Evolutionary conservation across 2,797 vertebrate genomes (phyloP).

Genomic region (Cichlasoma orientale): DNA sequence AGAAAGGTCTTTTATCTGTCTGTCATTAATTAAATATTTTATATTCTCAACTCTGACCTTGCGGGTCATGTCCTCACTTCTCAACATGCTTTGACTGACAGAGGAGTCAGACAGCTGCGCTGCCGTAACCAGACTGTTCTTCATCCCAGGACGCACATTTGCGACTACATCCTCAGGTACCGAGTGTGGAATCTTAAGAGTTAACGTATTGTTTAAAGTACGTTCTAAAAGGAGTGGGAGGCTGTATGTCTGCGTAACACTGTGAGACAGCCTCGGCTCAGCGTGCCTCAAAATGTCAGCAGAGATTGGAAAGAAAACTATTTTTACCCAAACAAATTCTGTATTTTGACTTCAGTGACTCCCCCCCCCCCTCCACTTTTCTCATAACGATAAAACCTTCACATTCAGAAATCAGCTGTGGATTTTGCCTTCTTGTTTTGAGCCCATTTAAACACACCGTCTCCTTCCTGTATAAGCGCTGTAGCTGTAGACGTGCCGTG

Average conservation of each 20-base stretch:
- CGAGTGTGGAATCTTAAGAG: background rate
- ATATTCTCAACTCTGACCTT: background rate
- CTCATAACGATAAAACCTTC: background rate
- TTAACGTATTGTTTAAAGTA: background rate
- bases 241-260: background rate
- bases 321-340: background rate
- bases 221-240: background rate
- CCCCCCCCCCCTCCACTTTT: background rate
- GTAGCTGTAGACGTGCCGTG: background rate
- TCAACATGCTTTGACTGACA: constrained; percentile 18
- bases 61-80: constrained; percentile 2
- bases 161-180: constrained; percentile 72
- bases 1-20: background rate
- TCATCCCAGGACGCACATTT: constrained; percentile 75
- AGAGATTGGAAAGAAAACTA: background rate
- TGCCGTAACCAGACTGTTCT: constrained; percentile 76
- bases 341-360: constrained; percentile 10
- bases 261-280: background rate
- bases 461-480: background rate
- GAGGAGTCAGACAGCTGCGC: constrained; percentile 51
- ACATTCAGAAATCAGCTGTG: background rate
- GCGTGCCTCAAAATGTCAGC: background rate
- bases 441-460: background rate
- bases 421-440: background rate
- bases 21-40: background rate